These are phyloP conservation scores for Prietella phreatophila DNA, from an alignment of 2,113 vertebrate species.

Conservation along the genomic window DNA sequence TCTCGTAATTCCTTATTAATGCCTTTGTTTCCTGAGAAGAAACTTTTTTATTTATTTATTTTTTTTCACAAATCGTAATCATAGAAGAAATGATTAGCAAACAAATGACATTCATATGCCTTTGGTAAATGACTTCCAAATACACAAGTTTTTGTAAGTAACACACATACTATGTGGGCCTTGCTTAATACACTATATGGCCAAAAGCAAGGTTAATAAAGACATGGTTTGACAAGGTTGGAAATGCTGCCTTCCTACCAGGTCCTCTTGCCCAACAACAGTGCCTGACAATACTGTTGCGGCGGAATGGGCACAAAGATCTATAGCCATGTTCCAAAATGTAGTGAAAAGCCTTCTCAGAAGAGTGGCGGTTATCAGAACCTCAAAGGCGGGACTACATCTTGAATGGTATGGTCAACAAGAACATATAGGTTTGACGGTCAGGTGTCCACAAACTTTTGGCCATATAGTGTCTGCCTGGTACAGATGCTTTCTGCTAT, in stretches of 20 bases:
- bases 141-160: neutral
- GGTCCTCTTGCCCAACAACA: neutral
- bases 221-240: neutral
- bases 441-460: neutral
- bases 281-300: neutral
- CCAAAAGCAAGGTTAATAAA: neutral
- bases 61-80: neutral
- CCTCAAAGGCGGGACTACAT: neutral
- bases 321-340: neutral
- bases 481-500: neutral
- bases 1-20: too few species aligned
- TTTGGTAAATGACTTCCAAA: neutral
- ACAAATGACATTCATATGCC: too few species aligned
- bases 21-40: constrained; percentile 44
- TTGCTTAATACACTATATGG: neutral
- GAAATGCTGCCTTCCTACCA: neutral
- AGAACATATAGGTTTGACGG: neutral
- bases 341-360: neutral
- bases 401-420: neutral
- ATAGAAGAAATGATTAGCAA: neutral
- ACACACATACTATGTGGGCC: neutral
- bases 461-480: neutral
- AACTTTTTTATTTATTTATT: neutral
- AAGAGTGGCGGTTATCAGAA: neutral
- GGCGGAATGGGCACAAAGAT: neutral